Evolutionary conservation across 1,140 invertebrate genomes (phyloP).

Genomic region (Zaprionus capensis): DNA sequence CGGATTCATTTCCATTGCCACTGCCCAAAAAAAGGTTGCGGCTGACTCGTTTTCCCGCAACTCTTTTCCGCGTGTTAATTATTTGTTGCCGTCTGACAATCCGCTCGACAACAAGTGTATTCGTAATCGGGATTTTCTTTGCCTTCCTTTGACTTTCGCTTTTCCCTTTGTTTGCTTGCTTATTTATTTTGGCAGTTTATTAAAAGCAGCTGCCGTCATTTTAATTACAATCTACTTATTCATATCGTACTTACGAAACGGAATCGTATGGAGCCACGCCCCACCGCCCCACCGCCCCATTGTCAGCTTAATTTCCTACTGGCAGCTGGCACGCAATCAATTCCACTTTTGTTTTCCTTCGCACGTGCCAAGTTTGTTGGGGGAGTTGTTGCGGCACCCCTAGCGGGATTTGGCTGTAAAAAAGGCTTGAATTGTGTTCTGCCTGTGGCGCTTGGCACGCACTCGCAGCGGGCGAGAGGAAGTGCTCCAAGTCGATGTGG

Average conservation of each 20-base stretch:
- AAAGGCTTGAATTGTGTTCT: constrained; percentile 44
- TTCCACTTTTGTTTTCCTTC: constrained; percentile 58
- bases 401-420: not conserved
- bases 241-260: constrained; percentile 18
- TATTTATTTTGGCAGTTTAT: constrained; percentile 77
- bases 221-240: constrained; percentile 73
- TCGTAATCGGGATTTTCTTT: constrained; percentile 33
- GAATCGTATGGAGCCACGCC: constrained; percentile 30
- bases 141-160: constrained; percentile 30
- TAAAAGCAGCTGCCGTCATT: constrained; percentile 72
- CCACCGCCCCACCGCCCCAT: constrained; percentile 1
- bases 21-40: not conserved
- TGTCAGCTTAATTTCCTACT: constrained; percentile 42
- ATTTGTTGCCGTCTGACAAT: constrained; percentile 32
- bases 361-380: constrained; percentile 39
- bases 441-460: constrained; percentile 31
- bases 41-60: constrained; percentile 3
- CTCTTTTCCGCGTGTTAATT: constrained; percentile 28
- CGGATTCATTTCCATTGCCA: constrained; percentile 13
- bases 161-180: constrained; percentile 34
- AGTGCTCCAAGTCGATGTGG: not conserved
- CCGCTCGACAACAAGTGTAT: constrained; percentile 16
- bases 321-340: constrained; percentile 77
- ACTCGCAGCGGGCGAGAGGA: not conserved
- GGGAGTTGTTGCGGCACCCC: not conserved